A percentile compares a stretch with the other conserved stretches of the same genome.
Conservation (phyloP, 2,113 vertebrate species). For the Orcinus orca region DNA sequence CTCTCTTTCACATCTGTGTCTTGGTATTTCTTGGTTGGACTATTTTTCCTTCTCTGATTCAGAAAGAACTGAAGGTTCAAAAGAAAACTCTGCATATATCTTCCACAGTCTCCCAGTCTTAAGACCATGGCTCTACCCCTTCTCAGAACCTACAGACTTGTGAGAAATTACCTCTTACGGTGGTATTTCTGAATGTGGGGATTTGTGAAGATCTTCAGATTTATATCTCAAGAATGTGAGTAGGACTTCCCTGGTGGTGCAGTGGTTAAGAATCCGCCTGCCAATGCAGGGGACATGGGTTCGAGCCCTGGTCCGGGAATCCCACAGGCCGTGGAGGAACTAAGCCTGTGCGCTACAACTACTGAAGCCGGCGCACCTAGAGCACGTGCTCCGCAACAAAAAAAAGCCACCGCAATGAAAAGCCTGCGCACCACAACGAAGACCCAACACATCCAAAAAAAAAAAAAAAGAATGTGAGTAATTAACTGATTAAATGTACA, state of each 20-base stretch:
- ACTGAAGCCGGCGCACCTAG: too few species aligned
- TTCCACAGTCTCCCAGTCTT: background rate
- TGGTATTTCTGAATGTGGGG: background rate
- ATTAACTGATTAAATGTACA: background rate
- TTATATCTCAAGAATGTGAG: background rate
- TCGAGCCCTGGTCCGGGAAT: too few species aligned
- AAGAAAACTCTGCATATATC: background rate
- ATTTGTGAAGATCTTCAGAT: constrained; percentile 22
- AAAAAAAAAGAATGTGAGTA: background rate
- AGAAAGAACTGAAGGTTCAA: background rate
- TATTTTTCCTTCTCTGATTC: background rate
- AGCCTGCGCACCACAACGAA: too few species aligned
- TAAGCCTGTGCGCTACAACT: too few species aligned
- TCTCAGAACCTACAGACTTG: background rate
- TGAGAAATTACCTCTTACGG: background rate
- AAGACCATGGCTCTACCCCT: background rate
- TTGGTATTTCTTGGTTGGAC: background rate
- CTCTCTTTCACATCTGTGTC: background rate
- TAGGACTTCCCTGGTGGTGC: too few species aligned
- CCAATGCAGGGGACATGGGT: too few species aligned
- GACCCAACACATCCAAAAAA: too few species aligned
- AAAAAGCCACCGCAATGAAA: too few species aligned
- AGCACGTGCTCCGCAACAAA: too few species aligned
- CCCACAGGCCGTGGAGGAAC: too few species aligned
- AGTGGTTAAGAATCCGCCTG: too few species aligned